Percentiles rank a stretch among this genome's conserved stretches.
phyloP scores from a whole-genome alignment of 53 echinoderm and acorn worm species.

The Actinopyga echinites region DNA sequence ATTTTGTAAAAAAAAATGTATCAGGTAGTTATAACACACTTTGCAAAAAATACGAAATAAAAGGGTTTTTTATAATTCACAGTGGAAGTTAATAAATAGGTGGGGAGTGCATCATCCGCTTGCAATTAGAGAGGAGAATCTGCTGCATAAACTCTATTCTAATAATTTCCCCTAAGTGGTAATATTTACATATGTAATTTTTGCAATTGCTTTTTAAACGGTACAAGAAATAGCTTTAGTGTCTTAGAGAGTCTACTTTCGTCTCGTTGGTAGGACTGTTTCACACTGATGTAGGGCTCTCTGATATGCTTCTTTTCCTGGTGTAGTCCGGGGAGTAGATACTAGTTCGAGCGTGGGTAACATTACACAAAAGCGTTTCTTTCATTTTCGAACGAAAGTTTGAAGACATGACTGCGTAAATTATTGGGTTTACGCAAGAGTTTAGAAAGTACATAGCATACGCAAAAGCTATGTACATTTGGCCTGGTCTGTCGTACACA shows the following conservation, averaged over 20 bases:
- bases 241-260: neutral
- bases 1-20: too few species aligned
- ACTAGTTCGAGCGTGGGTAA: slow-evolving; percentile 23
- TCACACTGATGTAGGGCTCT: slow-evolving; percentile 19
- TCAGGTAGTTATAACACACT: too few species aligned
- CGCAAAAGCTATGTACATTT: slow-evolving; percentile 50
- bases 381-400: slow-evolving; percentile 88
- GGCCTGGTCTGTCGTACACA: neutral
- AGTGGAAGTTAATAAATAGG: too few species aligned
- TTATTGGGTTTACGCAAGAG: slow-evolving; percentile 86
- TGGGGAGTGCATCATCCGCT: too few species aligned
- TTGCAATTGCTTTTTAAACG: too few species aligned
- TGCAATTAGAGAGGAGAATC: too few species aligned
- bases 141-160: too few species aligned
- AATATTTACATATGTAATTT: too few species aligned
- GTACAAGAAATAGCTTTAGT: neutral
- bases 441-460: slow-evolving; percentile 83
- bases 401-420: slow-evolving; percentile 90
- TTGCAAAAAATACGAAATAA: too few species aligned
- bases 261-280: too few species aligned
- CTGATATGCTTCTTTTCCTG: slow-evolving; percentile 24
- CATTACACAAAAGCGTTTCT: slow-evolving; percentile 59
- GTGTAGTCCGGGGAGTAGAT: slow-evolving; percentile 30
- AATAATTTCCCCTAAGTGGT: too few species aligned
- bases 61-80: too few species aligned